Evolutionary conservation across 2,888 invertebrate genomes (phyloP), one percentile per base, ranked within the genome.

Genomic region (Nomada goodeniana): DNA sequence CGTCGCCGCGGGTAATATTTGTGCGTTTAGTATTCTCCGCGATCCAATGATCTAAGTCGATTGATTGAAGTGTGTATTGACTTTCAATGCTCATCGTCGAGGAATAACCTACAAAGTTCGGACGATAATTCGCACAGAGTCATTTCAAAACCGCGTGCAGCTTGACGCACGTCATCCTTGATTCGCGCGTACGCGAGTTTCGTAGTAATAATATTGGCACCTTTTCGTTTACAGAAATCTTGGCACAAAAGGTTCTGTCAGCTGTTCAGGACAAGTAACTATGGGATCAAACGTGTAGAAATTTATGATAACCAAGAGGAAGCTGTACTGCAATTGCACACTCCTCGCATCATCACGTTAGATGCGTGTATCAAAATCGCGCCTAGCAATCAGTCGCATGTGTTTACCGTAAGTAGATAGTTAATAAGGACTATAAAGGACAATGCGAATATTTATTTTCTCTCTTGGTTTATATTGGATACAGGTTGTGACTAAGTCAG

Each of bases 331-430:
- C 95, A 95, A 86, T 96, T 95, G 88, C 95, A 96, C 90, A 96
- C 96, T 50, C 92, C 94, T 44, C 96, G 96, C 92, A 97, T 98
- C 81, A 96, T 98, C 83, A 97, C 98, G 0, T 95, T 98, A 72
- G 97, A 98, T 94, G 97, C 98, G 92, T 98, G 98, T 93, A 96
- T 98, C 59, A 98, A 98, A 95, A 97, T 98, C 91, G 91, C 94
- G 20, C 94, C 94, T 63, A 94, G 94, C 86, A 93, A 93, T 88
- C 94, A 95, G 86, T 91, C 93, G 0, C 93, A 94, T 91, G 94
- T 95, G 5, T 95, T 95, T 88, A 94, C 93, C 67, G 95, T 95
- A 92, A 92, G 94, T 93, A 76, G 11, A 7, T 2, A 11, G 13
- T 26, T 26, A 10, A 44, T 13, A 4, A n/a, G n/a, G 0, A 0